A percentile compares a stretch with the other conserved stretches of the same genome.
Evolutionary conservation across 2,113 vertebrate genomes (phyloP).

Genomic region (Colius striatus): DNA sequence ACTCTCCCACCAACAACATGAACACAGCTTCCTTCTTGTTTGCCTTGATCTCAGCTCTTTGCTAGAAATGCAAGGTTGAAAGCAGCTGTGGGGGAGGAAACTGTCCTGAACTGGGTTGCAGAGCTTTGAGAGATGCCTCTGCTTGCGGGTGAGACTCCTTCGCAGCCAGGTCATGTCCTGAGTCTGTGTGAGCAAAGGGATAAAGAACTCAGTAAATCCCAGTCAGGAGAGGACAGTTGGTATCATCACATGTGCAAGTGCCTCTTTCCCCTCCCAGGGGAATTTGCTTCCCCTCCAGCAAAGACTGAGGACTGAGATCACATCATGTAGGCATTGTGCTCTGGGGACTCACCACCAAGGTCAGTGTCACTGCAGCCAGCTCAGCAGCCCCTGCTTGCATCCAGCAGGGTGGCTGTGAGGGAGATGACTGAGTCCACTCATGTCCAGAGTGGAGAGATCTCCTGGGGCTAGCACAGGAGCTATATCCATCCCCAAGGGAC

Average conservation of each 20-base stretch:
- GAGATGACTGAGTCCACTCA: not conserved
- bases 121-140: not conserved
- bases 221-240: not conserved
- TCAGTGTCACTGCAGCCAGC: not conserved
- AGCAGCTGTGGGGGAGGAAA: not conserved
- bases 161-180: not conserved
- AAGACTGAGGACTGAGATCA: not conserved
- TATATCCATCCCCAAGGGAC: not conserved
- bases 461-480: not conserved
- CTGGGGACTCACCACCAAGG: not conserved
- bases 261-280: not conserved
- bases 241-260: not conserved
- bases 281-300: not conserved
- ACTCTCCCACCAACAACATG: not conserved
- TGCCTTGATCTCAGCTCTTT: not conserved
- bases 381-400: not conserved
- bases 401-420: not conserved
- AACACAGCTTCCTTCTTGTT: not conserved
- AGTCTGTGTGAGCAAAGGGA: not conserved
- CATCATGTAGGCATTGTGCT: rapidly evolving
- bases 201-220: not conserved
- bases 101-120: not conserved
- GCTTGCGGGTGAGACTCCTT: not conserved
- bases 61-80: not conserved
- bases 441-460: not conserved